These are phyloP conservation scores for Sinohyriopsis cumingii DNA, from an alignment of 2,888 invertebrate species.

Conservation along the genomic window DNA sequence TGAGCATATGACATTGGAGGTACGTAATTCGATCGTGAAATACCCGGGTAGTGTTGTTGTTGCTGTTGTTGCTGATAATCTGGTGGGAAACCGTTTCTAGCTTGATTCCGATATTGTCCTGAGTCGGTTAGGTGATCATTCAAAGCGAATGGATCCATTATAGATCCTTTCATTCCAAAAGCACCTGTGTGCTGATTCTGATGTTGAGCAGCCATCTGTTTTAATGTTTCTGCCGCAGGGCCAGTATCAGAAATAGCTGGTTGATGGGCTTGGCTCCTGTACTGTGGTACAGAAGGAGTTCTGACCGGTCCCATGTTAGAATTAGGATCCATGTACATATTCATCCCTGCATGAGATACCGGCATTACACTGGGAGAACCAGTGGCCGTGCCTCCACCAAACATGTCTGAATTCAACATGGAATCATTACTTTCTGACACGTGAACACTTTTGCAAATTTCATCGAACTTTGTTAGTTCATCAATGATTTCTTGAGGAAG, in stretches of 20 bases:
- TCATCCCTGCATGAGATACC: slow-evolving; percentile 20
- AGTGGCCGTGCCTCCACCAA: slow-evolving; percentile 25
- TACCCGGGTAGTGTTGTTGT: slow-evolving; percentile 18
- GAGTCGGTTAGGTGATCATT: slow-evolving; percentile 31
- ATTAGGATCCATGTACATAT: slow-evolving; percentile 37
- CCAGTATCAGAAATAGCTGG: slow-evolving; percentile 74
- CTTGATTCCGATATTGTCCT: slow-evolving; percentile 16
- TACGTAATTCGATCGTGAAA: no score
- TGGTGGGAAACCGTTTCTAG: slow-evolving; percentile 31
- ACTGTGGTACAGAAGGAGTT: slow-evolving; percentile 34
- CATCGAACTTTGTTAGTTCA: slow-evolving; percentile 59
- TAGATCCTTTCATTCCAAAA: slow-evolving; percentile 55
- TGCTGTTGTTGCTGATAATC: slow-evolving; percentile 16
- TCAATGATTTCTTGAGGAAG: slow-evolving; percentile 48
- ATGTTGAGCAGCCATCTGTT: slow-evolving; percentile 98
- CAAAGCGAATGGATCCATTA: slow-evolving; percentile 34
- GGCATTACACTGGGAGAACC: slow-evolving; percentile 37
- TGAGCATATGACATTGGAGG: slow-evolving; percentile 22
- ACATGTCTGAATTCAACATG: slow-evolving; percentile 28
- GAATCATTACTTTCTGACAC: slow-evolving; percentile 51
- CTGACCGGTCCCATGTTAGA: slow-evolving; percentile 42
- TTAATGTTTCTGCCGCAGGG: slow-evolving; percentile 94
- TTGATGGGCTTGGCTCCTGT: slow-evolving; percentile 19
- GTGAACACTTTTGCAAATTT: slow-evolving; percentile 52
- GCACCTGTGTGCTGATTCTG: slow-evolving; percentile 78